Base-by-base conservation (phyloP, 2,888 invertebrate species). In the Nomada goodeniana region DNA sequence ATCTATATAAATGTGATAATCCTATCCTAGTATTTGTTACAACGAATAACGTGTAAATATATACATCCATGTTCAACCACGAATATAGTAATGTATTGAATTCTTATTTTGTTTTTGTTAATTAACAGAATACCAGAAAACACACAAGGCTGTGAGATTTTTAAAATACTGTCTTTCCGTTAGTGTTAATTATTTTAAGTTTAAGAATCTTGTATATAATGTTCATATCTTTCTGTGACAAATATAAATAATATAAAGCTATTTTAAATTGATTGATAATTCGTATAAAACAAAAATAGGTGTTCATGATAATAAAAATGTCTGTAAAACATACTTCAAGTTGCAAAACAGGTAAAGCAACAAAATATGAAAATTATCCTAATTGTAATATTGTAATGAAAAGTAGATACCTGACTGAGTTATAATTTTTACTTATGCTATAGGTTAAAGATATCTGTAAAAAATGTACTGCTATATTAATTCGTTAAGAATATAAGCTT, bases 121-220 rank as follows among this genome's bases (percentile, higher is more conserved):
- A 0, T 7, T 36, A 36, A 23, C 20, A 4, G 29, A 13, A 57
- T 29, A 63, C 42, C 42, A 61, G 15, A 23, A 26, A 52, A 78
- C 64, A 26, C 44, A 13, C 23, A 78, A 60, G 80, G 71, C 71
- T 80, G 80, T 80, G 72, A 80, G 50, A 67, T 18, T 55, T 67
- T 65, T 80, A 71, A 13, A 60, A 47, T 78, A 64, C 63, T 36
- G 4, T 44, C 23, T 20, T 77, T 60, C 23, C 26, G 20, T 53
- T 59, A 53, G 20, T 47, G 18, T 68, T 53, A 42, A 64, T 13
- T 64, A 50, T 52, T 77, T 23, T 64, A 47, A 23, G n/a, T 77
- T 78, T 26, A 50, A n/a, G 44, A 47, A 11, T 42, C 11, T 69
- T 26, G 47, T 36, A 61, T 23, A 47, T 26, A 57, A 42, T 13